Conservation (phyloP, 2,888 invertebrate species). For the Lapara coniferarum region DNA sequence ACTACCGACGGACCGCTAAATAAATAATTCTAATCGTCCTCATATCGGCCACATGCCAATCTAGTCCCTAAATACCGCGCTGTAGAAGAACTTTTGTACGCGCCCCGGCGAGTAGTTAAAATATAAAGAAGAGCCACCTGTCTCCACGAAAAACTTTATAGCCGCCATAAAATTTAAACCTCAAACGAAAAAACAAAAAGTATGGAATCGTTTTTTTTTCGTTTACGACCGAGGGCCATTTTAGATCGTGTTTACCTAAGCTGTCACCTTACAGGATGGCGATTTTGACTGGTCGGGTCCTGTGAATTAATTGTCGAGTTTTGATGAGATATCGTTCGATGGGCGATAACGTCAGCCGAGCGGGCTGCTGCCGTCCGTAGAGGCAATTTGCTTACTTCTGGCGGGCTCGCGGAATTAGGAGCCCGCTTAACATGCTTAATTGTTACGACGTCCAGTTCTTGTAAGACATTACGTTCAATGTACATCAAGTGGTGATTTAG, state of each 20-base stretch:
- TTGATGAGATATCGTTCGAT: slow-evolving; percentile 77
- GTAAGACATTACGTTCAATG: slow-evolving; percentile 41
- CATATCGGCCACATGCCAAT: slow-evolving; percentile 62
- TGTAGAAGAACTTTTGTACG: slow-evolving; percentile 64
- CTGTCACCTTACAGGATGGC: slow-evolving; percentile 82
- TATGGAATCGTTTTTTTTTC: slow-evolving; percentile 69
- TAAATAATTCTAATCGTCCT: slow-evolving; percentile 80
- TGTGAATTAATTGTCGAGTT: slow-evolving; percentile 79
- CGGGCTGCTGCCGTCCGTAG: slow-evolving; percentile 62
- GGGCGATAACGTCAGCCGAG: slow-evolving; percentile 66
- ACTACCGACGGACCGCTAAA: slow-evolving; percentile 80
- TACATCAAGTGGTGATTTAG: slow-evolving; percentile 10
- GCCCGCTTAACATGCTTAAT: slow-evolving; percentile 60
- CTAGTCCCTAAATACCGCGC: slow-evolving; percentile 67
- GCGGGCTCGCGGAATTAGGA: slow-evolving; percentile 60
- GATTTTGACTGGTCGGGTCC: slow-evolving; percentile 77
- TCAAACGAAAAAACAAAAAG: slow-evolving; percentile 78
- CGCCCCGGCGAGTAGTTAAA: slow-evolving; percentile 66
- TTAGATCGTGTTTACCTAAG: slow-evolving; percentile 82
- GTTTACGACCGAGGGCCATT: slow-evolving; percentile 74
- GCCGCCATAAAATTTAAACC: slow-evolving; percentile 82
- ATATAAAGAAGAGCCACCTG: slow-evolving; percentile 83
- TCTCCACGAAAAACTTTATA: slow-evolving; percentile 83
- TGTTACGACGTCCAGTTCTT: slow-evolving; percentile 56
- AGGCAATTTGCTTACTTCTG: slow-evolving; percentile 71